Percentiles rank a stretch among this genome's conserved stretches.
Evolutionary conservation across 2,797 vertebrate genomes (phyloP).

Genomic region (Sebastes trivittatus): DNA sequence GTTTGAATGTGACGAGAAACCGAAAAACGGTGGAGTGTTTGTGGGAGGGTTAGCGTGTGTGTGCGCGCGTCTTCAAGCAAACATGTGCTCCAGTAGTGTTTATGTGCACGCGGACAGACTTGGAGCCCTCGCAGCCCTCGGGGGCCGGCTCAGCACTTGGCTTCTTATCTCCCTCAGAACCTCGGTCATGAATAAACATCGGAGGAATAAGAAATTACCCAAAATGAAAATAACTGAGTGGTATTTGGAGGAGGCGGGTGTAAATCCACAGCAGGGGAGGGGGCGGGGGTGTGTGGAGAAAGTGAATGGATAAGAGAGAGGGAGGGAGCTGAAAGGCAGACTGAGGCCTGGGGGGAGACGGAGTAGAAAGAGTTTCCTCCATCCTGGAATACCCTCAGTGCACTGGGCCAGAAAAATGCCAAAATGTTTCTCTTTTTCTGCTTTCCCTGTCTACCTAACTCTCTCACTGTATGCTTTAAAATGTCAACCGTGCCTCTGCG

Average conservation of each 20-base stretch:
- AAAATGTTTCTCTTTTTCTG: conserved; percentile 14
- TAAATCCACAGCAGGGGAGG: conserved; percentile 50
- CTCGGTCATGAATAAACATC: conserved; percentile 74
- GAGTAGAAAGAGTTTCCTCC: conserved; percentile 39
- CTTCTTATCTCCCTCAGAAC: conserved; percentile 73
- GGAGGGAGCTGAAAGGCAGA: conserved; percentile 50
- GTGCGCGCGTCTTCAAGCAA: not conserved
- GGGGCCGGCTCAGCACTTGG: conserved; percentile 68
- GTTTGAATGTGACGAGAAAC: conserved; percentile 8
- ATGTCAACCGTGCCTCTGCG: conserved; percentile 30
- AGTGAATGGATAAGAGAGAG: conserved; percentile 46
- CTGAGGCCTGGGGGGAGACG: conserved; percentile 35
- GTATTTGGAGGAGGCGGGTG: conserved; percentile 58
- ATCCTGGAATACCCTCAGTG: conserved; percentile 38
- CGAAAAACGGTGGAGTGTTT: conserved; percentile 4
- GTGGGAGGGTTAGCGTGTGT: not conserved
- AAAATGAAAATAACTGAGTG: conserved; percentile 66
- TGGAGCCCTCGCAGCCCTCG: conserved; percentile 47
- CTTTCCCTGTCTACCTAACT: conserved; percentile 3
- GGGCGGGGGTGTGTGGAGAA: conserved; percentile 6
- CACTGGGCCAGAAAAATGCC: conserved; percentile 35
- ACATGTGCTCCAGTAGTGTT: conserved; percentile 19
- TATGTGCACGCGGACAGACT: conserved; percentile 30
- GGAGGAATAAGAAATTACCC: conserved; percentile 47
- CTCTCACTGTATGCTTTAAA: conserved; percentile 18